phyloP scores from a whole-genome alignment of 2,113 vertebrate genomes.

The Rynchops niger region DNA sequence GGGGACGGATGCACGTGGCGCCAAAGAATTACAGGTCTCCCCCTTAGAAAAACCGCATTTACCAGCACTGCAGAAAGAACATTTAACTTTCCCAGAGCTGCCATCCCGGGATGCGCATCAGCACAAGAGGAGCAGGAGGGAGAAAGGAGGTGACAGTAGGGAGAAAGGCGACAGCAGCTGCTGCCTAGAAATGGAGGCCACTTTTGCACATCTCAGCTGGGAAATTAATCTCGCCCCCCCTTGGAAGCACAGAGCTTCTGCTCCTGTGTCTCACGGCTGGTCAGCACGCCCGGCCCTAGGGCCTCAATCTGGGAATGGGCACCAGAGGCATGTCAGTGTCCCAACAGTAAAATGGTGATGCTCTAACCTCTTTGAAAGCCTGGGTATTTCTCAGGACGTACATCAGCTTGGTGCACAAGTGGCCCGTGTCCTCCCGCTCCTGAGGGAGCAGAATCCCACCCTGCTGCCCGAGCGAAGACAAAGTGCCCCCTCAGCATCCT shows the following conservation, averaged over 20 bases:
- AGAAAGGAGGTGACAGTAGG: background rate
- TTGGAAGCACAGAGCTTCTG: background rate
- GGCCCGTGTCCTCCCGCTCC: accelerated
- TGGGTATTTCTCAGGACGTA: background rate
- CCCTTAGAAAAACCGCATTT: background rate
- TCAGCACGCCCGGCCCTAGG: background rate
- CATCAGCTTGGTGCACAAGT: accelerated
- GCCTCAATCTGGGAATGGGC: background rate
- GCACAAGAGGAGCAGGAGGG: background rate
- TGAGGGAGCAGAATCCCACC: background rate
- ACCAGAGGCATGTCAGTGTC: background rate
- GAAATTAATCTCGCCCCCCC: background rate
- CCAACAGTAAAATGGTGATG: background rate
- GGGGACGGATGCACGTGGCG: background rate
- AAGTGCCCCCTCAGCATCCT: background rate
- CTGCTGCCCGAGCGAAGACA: background rate
- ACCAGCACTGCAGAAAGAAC: background rate
- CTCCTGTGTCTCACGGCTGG: background rate
- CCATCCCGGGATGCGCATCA: background rate
- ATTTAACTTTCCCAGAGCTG: background rate
- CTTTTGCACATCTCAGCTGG: background rate
- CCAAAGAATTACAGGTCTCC: background rate
- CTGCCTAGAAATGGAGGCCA: background rate
- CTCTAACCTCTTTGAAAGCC: background rate
- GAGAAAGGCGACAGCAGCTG: background rate